Evolutionary conservation across 2,797 vertebrate species (phyloP).

Genomic region (Pseudopleuronectes americanus): DNA sequence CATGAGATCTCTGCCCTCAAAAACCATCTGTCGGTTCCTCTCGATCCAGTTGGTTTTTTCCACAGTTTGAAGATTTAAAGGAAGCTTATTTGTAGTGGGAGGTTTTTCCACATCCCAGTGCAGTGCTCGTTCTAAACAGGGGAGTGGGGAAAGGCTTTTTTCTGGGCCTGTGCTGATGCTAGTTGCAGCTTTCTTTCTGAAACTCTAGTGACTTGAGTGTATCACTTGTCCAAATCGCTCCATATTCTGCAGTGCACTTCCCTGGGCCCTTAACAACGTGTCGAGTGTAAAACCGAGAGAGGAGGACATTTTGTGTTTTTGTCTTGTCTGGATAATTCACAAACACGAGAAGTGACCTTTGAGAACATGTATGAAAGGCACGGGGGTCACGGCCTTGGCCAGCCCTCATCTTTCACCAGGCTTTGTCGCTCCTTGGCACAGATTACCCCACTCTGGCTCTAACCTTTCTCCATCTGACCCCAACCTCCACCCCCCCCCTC

Average conservation of each 20-base stretch:
- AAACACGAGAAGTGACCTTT: constrained; percentile 48
- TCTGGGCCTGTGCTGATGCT: constrained; percentile 4
- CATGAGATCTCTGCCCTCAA: constrained; percentile 78
- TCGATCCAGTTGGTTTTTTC: constrained; percentile 79
- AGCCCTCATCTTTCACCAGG: constrained; percentile 38
- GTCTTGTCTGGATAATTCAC: constrained; percentile 34
- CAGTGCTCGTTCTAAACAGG: no score
- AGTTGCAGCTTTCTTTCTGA: constrained; percentile 18
- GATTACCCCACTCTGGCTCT: constrained; percentile 50
- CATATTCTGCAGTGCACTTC: no score
- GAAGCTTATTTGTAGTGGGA: not conserved
- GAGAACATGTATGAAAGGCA: constrained; percentile 45
- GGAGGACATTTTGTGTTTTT: constrained; percentile 3
- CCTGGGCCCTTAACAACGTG: not conserved
- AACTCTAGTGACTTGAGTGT: not conserved
- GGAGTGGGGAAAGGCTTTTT: not conserved
- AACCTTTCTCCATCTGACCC: constrained; percentile 56
- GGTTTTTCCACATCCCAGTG: no score
- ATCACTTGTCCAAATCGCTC: no score
- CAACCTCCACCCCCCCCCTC: constrained; percentile 35
- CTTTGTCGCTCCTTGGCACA: constrained; percentile 32
- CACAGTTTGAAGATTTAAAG: constrained; percentile 46
- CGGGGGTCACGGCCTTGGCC: constrained; percentile 36
- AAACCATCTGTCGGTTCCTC: constrained; percentile 88
- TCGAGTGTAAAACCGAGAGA: not conserved